Evolutionary conservation across 2,797 vertebrate species (phyloP), one percentile per base, ranked within the genome.

Genomic region (Anguilla obscura): DNA sequence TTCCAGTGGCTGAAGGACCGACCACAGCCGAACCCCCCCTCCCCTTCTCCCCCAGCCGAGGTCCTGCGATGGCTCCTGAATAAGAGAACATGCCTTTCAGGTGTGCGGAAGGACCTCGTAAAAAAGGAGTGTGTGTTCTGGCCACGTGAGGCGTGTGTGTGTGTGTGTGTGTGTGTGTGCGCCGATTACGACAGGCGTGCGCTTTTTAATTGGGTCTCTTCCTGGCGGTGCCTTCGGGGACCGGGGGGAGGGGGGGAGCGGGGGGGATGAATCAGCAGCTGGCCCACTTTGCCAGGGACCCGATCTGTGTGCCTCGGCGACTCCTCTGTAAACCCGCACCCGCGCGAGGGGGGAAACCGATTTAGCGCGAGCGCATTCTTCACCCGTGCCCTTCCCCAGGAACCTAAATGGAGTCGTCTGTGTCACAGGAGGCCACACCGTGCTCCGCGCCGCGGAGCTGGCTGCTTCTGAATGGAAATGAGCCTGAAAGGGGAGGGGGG

Each of bases 251-350:
- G 40, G 40, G 40, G 40, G 88, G 87, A 18, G 56, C 56, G 56
- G 21, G 63, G 88, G 87, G 94, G 91, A 92, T 94, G 94, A 96
- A 92, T 89, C 93, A 92, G 93, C 95, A 94, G 94, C 94, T 95
- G 95, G 92, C 93, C 91, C 94, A 93, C 93, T 90, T 95, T 92
- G 91, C 94, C 95, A 94, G 91, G 89, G 45, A 93, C 92, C 92
- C 92, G 93, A 94, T 94, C 93, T 93, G 92, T 94, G 91, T 94
- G 90, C 94, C 93, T 33, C 18, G 16, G 93, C 95, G 93, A 91
- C 91, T 93, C 91, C 92, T 94, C 94, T 93, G 94, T 96, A 95
- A 95, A 95, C 96, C 96, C 94, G 95, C 93, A 94, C 94, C 50
- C 50, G 50, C 50, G 5, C 93, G 88, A 94, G 94, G 94, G 94